Conservation (phyloP, 2,797 vertebrate genomes). For the Rhynchonycteris naso region DNA sequence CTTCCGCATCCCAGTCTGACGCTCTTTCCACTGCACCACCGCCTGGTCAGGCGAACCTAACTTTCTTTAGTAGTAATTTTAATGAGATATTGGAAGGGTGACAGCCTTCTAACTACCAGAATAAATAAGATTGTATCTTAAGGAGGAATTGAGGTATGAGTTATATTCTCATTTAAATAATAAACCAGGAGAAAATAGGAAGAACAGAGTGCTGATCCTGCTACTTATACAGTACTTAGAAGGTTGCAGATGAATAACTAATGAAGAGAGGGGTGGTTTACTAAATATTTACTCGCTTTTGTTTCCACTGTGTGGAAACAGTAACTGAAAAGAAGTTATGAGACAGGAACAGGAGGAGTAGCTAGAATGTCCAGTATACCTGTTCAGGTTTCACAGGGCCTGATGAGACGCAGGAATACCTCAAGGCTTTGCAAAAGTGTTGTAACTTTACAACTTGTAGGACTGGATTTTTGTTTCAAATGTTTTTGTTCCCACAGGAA, state of each 20-base stretch:
- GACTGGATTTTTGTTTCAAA: slow-evolving; percentile 48
- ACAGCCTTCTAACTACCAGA: slow-evolving; percentile 2
- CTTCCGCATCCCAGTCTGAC: too few relatives aligned
- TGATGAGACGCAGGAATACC: not conserved
- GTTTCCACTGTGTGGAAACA: slow-evolving; percentile 56
- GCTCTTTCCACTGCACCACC: too few relatives aligned
- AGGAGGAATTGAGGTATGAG: not conserved
- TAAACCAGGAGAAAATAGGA: slow-evolving; percentile 31
- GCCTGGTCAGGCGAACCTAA: too few relatives aligned
- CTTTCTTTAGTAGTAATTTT: not conserved
- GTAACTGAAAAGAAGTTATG: slow-evolving; percentile 1
- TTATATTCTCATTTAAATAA: slow-evolving; percentile 40
- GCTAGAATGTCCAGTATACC: not conserved
- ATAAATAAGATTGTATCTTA: slow-evolving; percentile 7
- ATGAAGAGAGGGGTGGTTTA: slow-evolving; percentile 4
- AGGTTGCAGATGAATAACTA: slow-evolving; percentile 45
- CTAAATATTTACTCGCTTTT: slow-evolving; percentile 29
- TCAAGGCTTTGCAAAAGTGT: slow-evolving; percentile 1
- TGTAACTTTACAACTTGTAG: not conserved
- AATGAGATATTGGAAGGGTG: not conserved
- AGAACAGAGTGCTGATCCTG: not conserved
- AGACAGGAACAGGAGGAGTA: not conserved
- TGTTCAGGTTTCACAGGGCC: slow-evolving; percentile 24
- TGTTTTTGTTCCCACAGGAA: slow-evolving; percentile 26
- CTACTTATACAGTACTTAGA: not conserved